Base-by-base conservation (phyloP, 2,797 vertebrate genomes). In the Cyclura pinguis region DNA sequence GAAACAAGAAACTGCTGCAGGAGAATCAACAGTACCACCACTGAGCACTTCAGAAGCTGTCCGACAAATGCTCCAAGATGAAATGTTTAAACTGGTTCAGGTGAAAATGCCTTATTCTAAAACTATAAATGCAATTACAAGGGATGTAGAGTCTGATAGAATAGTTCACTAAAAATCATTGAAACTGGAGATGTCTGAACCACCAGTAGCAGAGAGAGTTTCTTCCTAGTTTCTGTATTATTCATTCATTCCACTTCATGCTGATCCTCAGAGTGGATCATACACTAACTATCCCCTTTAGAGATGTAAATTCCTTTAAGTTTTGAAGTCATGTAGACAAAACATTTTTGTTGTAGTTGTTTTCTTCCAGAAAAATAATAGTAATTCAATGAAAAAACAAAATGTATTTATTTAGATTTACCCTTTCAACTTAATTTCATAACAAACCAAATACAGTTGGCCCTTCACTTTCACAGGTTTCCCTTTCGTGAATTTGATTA, bases 11-110 rank as follows among this genome's bases (percentile, higher is more conserved):
- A 14, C 78, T 4, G 93, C 93, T 87, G 76, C 88, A 74, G 59
- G 87, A 27, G 85, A 85, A 59, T 86, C 90, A 81, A 35, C 69
- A 78, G 86, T 88, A 89, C 97, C 94, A 20, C 90, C 95, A 0
- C 55, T 88, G 16, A 91, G 90, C 57, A 93, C 96, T 86, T 93
- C 97, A 24, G 96, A 97, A 59, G 95, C 96, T 55, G 95, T 98
- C 67, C 97, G 97, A 85, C 98, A 98, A 76, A 97, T 97, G 90
- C 94, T 99, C 16, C 98, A 98, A 90, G 98, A 99, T 92, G 98
- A 99, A 96, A 97, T 99, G 96, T 98, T 98, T 95, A 97, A 98
- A 93, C 94, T 99, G 96, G 98, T 99, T 94, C 99, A 99, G 98
- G 99, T 99, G 90, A 97, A 94, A 62, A 2, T 42, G 47, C 81